A percentile compares a stretch with the other conserved stretches of the same genome.
Evolutionary conservation across 2,797 vertebrate species (phyloP).

Genomic region (Furcifer pardalis): DNA sequence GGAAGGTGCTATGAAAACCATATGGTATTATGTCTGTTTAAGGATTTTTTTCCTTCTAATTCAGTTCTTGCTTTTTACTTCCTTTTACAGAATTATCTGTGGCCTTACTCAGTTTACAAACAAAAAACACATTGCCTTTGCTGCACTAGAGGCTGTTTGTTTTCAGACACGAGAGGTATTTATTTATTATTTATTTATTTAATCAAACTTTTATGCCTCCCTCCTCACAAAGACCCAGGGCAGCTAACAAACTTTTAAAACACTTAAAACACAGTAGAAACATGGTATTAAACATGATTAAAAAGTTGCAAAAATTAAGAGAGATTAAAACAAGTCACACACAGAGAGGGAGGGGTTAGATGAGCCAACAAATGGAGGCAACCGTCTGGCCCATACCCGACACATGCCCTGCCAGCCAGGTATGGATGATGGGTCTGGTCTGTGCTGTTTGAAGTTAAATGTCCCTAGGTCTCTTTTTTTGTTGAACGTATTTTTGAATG

Average conservation of each 20-base stretch:
- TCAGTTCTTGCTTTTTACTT: conserved; percentile 20
- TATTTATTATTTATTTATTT: too few relatives aligned
- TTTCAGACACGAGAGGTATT: conserved; percentile 98
- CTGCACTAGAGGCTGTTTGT: conserved; percentile 95
- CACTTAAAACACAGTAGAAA: too few relatives aligned
- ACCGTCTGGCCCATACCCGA: too few relatives aligned
- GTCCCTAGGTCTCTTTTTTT: background rate
- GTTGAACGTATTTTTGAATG: background rate
- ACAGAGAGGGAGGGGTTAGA: too few relatives aligned
- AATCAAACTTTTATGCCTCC: too few relatives aligned
- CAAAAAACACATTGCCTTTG: conserved; percentile 93
- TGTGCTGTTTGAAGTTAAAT: background rate
- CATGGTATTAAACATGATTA: too few relatives aligned
- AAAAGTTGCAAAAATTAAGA: too few relatives aligned
- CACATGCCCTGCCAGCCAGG: too few relatives aligned
- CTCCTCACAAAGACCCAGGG: too few relatives aligned
- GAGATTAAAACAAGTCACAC: too few relatives aligned
- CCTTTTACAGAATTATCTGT: conserved; percentile 89
- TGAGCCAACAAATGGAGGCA: too few relatives aligned
- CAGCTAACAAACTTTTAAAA: too few relatives aligned
- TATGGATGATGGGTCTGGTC: conserved; percentile 55
- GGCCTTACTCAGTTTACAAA: conserved; percentile 98
- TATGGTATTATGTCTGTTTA: background rate
- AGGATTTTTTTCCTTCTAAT: background rate
- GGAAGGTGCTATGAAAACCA: background rate